These are phyloP conservation scores for Cettia cetti DNA, from an alignment of 2,113 vertebrate genomes.

Conservation along the genomic window DNA sequence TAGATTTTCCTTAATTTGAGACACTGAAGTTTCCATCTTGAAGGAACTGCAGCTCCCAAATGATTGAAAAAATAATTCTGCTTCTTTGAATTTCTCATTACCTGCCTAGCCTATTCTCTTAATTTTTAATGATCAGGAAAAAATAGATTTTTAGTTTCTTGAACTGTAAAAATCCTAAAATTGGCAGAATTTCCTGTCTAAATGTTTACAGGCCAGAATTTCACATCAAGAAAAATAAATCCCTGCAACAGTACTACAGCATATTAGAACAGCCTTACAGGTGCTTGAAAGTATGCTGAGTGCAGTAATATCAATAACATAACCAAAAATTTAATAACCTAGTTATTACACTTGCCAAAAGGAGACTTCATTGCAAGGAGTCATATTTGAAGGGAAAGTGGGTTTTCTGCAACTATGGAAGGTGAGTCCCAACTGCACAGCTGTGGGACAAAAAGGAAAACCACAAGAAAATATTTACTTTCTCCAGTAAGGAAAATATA, in stretches of 20 bases:
- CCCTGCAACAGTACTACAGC: neutral
- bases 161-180: neutral
- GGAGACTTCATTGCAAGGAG: neutral
- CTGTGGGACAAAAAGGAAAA: neutral
- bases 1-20: neutral
- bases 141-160: neutral
- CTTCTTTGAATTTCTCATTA: neutral
- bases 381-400: neutral
- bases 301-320: neutral
- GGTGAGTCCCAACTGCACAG: neutral
- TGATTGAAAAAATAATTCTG: neutral
- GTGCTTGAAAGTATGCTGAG: neutral
- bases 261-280: neutral
- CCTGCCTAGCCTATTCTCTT: neutral
- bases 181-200: neutral
- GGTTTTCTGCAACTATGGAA: neutral
- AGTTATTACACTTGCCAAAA: neutral
- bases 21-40: neutral
- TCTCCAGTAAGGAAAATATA: neutral
- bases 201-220: neutral
- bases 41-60: neutral
- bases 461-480: neutral
- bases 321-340: neutral
- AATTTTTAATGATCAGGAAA: neutral
- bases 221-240: neutral